These are phyloP conservation scores for Syrphus vitripennis DNA, from an alignment of 2,888 invertebrate genomes.

Conservation along the genomic window DNA sequence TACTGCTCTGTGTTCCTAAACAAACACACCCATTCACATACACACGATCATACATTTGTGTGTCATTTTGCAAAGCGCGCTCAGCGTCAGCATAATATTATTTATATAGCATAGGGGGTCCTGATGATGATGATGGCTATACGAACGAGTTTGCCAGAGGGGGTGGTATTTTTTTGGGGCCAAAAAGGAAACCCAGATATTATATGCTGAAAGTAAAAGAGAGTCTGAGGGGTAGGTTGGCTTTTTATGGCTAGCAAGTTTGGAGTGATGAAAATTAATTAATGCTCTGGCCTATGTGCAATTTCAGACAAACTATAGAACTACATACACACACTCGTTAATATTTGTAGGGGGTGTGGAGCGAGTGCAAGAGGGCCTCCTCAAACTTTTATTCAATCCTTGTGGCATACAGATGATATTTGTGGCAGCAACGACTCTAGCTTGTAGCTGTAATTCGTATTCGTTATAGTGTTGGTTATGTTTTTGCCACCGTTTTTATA, in stretches of 20 bases:
- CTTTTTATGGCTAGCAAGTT: constrained; percentile 70
- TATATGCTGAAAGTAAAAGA: neutral
- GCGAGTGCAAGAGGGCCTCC: neutral
- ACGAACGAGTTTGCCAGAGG: neutral
- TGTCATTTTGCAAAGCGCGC: constrained; percentile 63
- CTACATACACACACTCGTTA: neutral
- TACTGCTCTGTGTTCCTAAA: neutral
- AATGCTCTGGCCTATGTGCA: constrained; percentile 63
- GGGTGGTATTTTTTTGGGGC: constrained; percentile 3
- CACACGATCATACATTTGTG: constrained; percentile 28
- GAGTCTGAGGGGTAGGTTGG: constrained; percentile 45
- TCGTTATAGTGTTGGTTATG: constrained; percentile 33
- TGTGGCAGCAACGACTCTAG: constrained; percentile 21
- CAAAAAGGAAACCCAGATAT: constrained; percentile 16
- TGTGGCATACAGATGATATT: constrained; percentile 31
- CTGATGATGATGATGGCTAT: neutral
- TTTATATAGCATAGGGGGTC: constrained; percentile 30
- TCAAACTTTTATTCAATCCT: neutral
- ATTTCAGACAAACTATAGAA: constrained; percentile 36
- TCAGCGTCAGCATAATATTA: constrained; percentile 66
- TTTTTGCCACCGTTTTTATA: constrained; percentile 20
- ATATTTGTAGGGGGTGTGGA: neutral
- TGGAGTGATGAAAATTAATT: constrained; percentile 71
- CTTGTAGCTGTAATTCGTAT: constrained; percentile 41
- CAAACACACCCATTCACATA: neutral